phyloP scores from a whole-genome alignment of 2,113 vertebrate genomes.

The Lasiurus cinereus region DNA sequence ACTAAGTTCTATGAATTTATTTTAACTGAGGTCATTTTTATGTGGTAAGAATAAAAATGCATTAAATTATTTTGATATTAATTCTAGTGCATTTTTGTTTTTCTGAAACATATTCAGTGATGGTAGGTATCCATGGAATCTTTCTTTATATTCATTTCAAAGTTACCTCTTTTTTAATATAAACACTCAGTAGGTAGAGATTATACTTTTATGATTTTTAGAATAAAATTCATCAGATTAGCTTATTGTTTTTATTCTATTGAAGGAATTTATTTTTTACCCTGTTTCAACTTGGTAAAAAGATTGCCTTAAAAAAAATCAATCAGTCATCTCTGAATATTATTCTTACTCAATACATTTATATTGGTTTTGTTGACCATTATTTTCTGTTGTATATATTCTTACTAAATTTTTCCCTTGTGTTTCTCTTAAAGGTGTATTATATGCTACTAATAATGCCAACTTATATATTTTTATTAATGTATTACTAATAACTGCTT shows the following conservation, averaged over 20 bases:
- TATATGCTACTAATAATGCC: not conserved
- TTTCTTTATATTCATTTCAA: conserved; percentile 13
- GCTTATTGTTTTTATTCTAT: not conserved
- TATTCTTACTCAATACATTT: conserved; percentile 29
- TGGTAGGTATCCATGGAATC: not conserved
- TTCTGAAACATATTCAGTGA: conserved; percentile 55
- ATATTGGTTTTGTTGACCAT: not conserved
- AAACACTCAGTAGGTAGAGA: not conserved
- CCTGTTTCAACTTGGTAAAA: not conserved
- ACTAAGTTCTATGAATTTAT: conserved; percentile 85
- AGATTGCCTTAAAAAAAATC: conserved; percentile 40
- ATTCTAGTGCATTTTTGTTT: conserved; percentile 35
- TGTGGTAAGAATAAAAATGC: conserved; percentile 71
- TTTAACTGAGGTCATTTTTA: conserved; percentile 75
- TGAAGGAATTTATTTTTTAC: conserved; percentile 4
- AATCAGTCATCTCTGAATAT: conserved; percentile 47
- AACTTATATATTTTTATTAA: conserved; percentile 56
- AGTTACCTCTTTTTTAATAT: not conserved
- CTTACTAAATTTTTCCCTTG: conserved; percentile 34
- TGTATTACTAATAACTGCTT: conserved; percentile 5
- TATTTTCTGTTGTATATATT: conserved; percentile 56
- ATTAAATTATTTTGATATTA: conserved; percentile 69
- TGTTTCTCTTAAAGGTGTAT: conserved; percentile 55
- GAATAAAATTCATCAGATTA: not conserved
- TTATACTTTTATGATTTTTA: not conserved